These are phyloP conservation scores for Phragmatobia fuliginosa DNA, from an alignment of 2,888 invertebrate species.

Conservation along the genomic window DNA sequence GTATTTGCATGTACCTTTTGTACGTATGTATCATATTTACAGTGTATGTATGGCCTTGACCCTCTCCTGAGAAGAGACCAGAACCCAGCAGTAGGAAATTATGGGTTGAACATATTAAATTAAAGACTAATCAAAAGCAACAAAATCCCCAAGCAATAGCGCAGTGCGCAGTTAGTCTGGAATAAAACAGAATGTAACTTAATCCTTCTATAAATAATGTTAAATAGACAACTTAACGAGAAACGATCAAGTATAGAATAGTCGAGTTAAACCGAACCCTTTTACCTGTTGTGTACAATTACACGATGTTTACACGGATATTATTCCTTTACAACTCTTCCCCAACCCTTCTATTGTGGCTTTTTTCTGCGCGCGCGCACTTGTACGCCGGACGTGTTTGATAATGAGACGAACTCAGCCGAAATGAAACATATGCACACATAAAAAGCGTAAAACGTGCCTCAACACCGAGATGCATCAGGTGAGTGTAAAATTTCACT, in stretches of 20 bases:
- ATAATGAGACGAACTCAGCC: conserved; percentile 55
- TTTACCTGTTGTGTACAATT: conserved; percentile 80
- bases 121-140: no score
- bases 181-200: background rate
- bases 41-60: no score
- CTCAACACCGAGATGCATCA: conserved; percentile 43
- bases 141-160: no score
- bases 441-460: conserved; percentile 43
- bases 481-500: conserved; percentile 72
- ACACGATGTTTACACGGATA: conserved; percentile 84
- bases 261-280: conserved; percentile 66
- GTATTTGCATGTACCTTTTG: no score
- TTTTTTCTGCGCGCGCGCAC: conserved; percentile 71
- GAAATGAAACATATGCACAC: conserved; percentile 49
- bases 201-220: conserved; percentile 19
- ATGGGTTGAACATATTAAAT: no score
- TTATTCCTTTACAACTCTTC: conserved; percentile 79
- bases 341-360: conserved; percentile 79
- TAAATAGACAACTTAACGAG: conserved; percentile 37
- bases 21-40: no score
- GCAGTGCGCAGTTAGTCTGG: no score
- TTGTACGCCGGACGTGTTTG: conserved; percentile 71
- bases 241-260: conserved; percentile 52
- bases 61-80: no score
- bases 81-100: no score